Conservation (phyloP, 1,140 invertebrate species). For the Trichonephila clavata region DNA sequence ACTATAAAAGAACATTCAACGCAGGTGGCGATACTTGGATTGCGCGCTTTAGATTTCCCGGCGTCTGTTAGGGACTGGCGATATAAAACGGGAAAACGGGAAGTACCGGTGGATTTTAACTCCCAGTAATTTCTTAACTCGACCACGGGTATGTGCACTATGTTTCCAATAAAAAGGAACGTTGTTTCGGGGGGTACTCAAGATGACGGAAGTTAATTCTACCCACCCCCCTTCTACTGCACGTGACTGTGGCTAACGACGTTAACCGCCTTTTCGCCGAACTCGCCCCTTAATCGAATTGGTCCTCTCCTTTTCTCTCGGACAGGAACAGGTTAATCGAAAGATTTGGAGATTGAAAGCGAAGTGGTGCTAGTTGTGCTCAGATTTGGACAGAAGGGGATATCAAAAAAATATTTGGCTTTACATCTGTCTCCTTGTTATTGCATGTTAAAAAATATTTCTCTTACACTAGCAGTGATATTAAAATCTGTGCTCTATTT, state of each 20-base stretch:
- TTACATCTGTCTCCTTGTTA: too few relatives aligned
- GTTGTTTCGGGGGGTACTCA: neutral
- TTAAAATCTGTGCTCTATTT: too few relatives aligned
- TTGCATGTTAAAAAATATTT: too few relatives aligned
- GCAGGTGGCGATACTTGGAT: neutral
- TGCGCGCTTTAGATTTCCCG: neutral
- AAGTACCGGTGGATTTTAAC: neutral
- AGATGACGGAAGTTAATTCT: constrained; percentile 62
- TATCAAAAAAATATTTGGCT: too few relatives aligned
- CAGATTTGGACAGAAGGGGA: neutral
- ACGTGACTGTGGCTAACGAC: constrained; percentile 58
- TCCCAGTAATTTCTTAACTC: constrained; percentile 11
- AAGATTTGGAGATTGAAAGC: neutral
- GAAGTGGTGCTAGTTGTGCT: neutral
- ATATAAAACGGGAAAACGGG: constrained; percentile 6
- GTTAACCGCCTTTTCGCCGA: constrained; percentile 39
- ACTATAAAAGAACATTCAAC: neutral
- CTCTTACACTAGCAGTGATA: too few relatives aligned
- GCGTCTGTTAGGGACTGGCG: neutral
- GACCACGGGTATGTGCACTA: neutral
- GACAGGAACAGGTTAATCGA: constrained; percentile 60
- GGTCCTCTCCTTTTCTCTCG: neutral
- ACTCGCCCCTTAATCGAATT: constrained; percentile 51
- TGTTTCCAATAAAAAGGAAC: constrained; percentile 31
- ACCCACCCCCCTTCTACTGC: neutral